Base-by-base conservation (phyloP, 1,140 invertebrate species). In the Leptinotarsa defecta region DNA sequence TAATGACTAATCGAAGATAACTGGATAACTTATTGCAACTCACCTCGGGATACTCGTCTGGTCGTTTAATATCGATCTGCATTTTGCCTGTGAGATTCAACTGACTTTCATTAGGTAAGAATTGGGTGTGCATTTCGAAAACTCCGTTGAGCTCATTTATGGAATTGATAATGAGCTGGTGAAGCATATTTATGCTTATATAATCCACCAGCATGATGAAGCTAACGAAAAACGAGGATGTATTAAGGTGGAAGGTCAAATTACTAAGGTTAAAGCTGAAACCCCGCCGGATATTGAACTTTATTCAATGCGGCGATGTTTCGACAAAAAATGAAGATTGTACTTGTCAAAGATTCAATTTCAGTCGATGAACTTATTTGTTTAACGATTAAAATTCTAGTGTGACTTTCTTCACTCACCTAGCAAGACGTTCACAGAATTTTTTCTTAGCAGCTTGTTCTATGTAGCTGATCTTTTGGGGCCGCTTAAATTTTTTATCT, bases 371-470 rank as follows among this genome's bases (percentile, higher is more conserved):
- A 43, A 43, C 8, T 43, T 43, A 43, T 43, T 43, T 43, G 34
- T 2, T 11, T 8, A 43, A 3, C 34, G 34, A 34, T 34, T 34
- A 11, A 34, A 34, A 34, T 0, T 1, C 8, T 11, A 43, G 8
- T 43, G 34, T 43, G 34, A 43, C 34, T 43, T 11, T 43, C 17
- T 57, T 19, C 43, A 62, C 83, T 80, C 86, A 94, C 92, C 91
- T 89, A 19, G 90, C 89, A 0, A 94, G 86, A 27, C 90, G 87
- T 79, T 91, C 89, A 83, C 94, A 95, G 80, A 93, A 92, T 71
- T 91, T 89, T 75, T 92, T 88, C 82, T 96, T 96, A 74, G 91
- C 91, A 1, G 93, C 92, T 79, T 95, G 93, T 79, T 95, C 92
- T 48, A 93, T 94, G 80, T 94, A 96, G 24, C 92, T 93, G 88